phyloP scores from a whole-genome alignment of 2,888 invertebrate species.

The Cheilosia pagana region DNA sequence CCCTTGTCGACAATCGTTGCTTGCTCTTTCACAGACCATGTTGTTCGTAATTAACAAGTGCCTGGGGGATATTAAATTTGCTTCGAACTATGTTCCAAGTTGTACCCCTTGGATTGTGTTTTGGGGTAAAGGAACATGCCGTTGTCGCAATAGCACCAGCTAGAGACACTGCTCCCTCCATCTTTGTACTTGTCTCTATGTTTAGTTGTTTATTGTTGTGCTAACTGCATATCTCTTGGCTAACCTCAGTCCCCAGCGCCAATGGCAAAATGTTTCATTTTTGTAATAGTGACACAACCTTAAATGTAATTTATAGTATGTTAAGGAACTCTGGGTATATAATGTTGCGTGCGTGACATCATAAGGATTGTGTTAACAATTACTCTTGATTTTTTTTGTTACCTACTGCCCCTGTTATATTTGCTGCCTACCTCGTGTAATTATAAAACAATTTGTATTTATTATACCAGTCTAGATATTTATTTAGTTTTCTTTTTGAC shows the following conservation, averaged over 20 bases:
- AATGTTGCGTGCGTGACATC: constrained; percentile 24
- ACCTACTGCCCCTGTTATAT: background rate
- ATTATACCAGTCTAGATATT: background rate
- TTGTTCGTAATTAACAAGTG: constrained; percentile 70
- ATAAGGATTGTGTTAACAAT: constrained; percentile 50
- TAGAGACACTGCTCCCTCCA: constrained; percentile 38
- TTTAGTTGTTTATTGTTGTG: constrained; percentile 67
- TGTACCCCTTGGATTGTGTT: constrained; percentile 52
- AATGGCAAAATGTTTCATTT: constrained; percentile 64
- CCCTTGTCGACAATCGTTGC: constrained; percentile 64
- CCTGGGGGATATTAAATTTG: constrained; percentile 73
- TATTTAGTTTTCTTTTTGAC: background rate
- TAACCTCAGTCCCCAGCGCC: constrained; percentile 63
- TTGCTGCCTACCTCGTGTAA: background rate
- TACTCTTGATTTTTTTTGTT: constrained; percentile 45
- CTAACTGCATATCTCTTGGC: constrained; percentile 68
- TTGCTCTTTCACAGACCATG: constrained; percentile 57
- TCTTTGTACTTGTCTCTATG: constrained; percentile 48
- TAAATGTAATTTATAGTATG: constrained; percentile 64
- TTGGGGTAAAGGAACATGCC: constrained; percentile 37
- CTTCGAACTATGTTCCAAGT: constrained; percentile 65
- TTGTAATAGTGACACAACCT: constrained; percentile 46
- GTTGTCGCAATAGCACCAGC: constrained; percentile 15
- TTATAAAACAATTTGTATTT: constrained; percentile 20
- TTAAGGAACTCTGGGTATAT: constrained; percentile 53